Percentiles rank a stretch among this genome's conserved stretches.
These are phyloP conservation scores for Xylocampa areola DNA, from an alignment of 2,888 invertebrate species.

Conservation along the genomic window DNA sequence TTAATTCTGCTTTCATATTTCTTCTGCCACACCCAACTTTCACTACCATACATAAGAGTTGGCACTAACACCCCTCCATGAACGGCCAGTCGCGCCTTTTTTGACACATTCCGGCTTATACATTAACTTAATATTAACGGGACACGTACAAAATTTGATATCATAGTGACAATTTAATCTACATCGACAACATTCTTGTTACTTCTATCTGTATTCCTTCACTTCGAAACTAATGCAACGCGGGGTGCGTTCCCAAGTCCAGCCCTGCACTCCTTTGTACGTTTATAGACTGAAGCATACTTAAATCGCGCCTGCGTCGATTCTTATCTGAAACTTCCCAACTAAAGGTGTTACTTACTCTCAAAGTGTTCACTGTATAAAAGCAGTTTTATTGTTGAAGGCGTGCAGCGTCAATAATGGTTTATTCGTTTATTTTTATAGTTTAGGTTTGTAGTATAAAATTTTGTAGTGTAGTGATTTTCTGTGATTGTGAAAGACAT, in stretches of 20 bases:
- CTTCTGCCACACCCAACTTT: no score
- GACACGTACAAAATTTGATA: no score
- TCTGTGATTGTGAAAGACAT: no score
- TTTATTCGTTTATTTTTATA: conserved; percentile 30
- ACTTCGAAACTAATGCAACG: conserved; percentile 5
- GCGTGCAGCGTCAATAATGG: conserved; percentile 32
- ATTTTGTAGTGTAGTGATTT: conserved; percentile 7
- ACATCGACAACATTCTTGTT: no score
- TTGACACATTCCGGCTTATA: no score
- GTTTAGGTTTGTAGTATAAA: conserved; percentile 3
- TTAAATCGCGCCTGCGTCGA: conserved; percentile 36
- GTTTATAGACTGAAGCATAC: conserved; percentile 24
- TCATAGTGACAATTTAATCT: no score
- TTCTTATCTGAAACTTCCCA: conserved; percentile 43
- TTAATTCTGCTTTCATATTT: no score
- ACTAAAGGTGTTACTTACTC: conserved; percentile 43
- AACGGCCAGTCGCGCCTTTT: no score
- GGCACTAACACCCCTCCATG: no score
- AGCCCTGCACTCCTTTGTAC: conserved; percentile 17
- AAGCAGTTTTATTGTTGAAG: conserved; percentile 30
- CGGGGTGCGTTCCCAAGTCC: conserved; percentile 7
- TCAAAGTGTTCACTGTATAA: conserved; percentile 34
- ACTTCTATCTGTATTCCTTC: no score
- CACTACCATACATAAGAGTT: no score
- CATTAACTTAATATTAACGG: no score